Percentiles rank a stretch among this genome's conserved stretches.
These are phyloP conservation scores for Acanthopagrus latus DNA, from an alignment of 2,797 vertebrate species.

Conservation along the genomic window DNA sequence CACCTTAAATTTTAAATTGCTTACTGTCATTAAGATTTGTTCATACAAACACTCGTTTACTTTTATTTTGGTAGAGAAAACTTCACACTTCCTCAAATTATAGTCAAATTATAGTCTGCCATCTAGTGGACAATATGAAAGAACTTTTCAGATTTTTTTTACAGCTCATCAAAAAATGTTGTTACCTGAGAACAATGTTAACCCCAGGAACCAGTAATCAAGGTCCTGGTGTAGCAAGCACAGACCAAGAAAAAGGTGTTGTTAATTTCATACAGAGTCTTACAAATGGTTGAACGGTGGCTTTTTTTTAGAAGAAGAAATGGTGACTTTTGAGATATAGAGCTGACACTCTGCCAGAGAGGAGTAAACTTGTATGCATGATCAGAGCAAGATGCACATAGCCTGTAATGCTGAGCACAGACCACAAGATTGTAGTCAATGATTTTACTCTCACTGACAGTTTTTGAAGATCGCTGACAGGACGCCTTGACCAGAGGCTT, in stretches of 20 bases:
- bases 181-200: no score
- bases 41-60: constrained; percentile 1
- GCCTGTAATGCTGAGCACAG: background rate
- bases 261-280: background rate
- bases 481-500: no score
- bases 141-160: no score
- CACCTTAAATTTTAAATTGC: background rate
- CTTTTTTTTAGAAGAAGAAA: no score
- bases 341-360: background rate
- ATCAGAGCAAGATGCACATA: background rate
- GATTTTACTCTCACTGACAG: no score
- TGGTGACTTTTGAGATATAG: background rate
- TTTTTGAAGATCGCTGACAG: no score
- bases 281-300: no score
- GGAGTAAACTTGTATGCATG: background rate
- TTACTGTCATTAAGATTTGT: background rate
- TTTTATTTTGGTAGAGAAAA: background rate
- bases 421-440: no score
- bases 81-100: background rate
- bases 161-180: no score
- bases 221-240: background rate
- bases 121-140: constrained; percentile 27
- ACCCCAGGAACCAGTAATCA: background rate
- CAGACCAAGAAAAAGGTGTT: background rate
- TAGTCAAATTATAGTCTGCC: constrained; percentile 2